Percentiles rank a stretch among this genome's conserved stretches.
Conservation (phyloP, 2,797 vertebrate species). For the Tragelaphus eurycerus region DNA sequence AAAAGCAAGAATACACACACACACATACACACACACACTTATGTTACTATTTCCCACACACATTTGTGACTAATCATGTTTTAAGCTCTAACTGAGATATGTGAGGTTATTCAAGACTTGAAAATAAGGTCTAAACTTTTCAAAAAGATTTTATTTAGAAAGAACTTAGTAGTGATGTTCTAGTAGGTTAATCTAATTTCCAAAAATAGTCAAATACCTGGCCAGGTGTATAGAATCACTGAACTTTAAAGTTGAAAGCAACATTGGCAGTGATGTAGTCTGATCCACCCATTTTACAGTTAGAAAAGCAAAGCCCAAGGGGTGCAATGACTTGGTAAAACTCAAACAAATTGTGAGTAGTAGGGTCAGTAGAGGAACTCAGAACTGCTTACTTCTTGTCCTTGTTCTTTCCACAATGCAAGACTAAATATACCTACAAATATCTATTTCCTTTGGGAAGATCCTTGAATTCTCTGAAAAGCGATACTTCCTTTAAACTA, state of each 20-base stretch:
- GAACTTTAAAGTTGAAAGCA: background rate
- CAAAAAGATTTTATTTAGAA: background rate
- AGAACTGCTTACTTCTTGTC: background rate
- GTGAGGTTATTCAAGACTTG: background rate
- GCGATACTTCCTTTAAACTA: background rate
- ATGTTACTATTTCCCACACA: background rate
- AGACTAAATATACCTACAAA: background rate
- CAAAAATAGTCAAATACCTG: background rate
- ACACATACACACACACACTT: background rate
- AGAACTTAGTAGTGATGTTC: background rate
- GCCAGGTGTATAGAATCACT: background rate
- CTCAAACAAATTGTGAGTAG: background rate
- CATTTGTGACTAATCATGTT: background rate
- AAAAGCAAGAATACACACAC: background rate
- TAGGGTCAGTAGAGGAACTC: background rate
- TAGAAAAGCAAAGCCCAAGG: background rate
- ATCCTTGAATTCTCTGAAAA: background rate
- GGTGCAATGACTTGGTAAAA: background rate
- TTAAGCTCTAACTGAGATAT: background rate
- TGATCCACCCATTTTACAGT: background rate
- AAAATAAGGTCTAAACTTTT: background rate
- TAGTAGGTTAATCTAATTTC: background rate
- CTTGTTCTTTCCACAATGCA: background rate
- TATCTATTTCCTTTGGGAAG: background rate
- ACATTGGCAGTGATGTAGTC: background rate